phyloP scores from a whole-genome alignment of 2,113 vertebrate genomes.

The Tachycineta bicolor region DNA sequence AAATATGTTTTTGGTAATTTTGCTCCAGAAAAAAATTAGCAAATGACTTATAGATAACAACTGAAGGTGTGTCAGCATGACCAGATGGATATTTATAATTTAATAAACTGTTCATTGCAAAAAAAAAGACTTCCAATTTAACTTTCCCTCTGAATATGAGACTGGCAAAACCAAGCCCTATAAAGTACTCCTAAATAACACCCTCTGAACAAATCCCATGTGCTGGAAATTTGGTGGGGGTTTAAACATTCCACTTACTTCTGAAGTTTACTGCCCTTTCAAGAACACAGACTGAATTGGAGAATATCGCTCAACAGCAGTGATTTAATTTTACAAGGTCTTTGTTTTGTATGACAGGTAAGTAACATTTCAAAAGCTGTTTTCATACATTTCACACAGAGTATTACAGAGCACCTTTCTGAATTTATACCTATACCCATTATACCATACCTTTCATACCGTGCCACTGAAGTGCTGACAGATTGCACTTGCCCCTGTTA shows the following conservation, averaged over 20 bases:
- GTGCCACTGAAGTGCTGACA: not conserved
- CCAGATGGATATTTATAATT: constrained; percentile 45
- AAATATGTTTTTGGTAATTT: not conserved
- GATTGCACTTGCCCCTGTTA: not conserved
- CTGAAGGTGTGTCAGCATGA: constrained; percentile 14
- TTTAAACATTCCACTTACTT: not conserved
- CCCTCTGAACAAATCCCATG: not conserved
- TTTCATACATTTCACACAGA: not conserved
- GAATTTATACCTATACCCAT: not conserved
- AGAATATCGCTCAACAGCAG: not conserved
- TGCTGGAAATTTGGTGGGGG: not conserved
- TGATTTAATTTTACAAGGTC: not conserved
- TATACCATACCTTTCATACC: not conserved
- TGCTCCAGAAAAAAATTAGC: constrained; percentile 42
- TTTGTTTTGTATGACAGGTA: not conserved
- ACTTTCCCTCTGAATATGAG: constrained; percentile 29
- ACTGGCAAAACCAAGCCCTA: not conserved
- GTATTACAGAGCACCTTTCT: not conserved
- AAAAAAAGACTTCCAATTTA: constrained; percentile 15
- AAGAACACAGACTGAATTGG: not conserved
- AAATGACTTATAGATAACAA: constrained; percentile 19
- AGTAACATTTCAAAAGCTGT: not conserved
- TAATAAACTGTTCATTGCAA: not conserved
- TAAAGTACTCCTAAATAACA: not conserved
- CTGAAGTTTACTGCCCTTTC: not conserved